Evolutionary conservation across 2,113 vertebrate species (phyloP), one percentile per base, ranked within the genome.

Genomic region (Calyptommatus sinebrachiatus): DNA sequence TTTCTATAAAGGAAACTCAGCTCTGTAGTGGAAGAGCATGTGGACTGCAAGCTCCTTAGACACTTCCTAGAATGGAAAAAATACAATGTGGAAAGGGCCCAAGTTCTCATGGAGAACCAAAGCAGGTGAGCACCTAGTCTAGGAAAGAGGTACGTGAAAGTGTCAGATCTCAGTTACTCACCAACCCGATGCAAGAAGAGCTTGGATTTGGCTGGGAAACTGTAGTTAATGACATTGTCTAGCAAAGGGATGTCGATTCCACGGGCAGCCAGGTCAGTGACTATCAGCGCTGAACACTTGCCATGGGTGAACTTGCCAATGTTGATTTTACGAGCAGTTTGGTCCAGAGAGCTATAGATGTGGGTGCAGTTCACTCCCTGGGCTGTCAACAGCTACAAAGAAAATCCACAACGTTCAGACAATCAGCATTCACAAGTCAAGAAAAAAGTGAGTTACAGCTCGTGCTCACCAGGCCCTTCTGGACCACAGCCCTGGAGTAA

Each of bases 241-340:
- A 99, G 92, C 91, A 99, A 93, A 1, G 98, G 98, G 93, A 99
- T 99, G 92, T 99, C 98, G 3, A 99, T 96, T 67, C 98, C 98
- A 0, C 98, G 97, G 82, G 98, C 98, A 0, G 98, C 98, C 74
- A 99, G 95, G 2, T 99, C 98, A 0, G 98, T 99, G 79, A 99
- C 98, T 21, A 99, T 76, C 69, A 99, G 95, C 82, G 97, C 94
- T 0, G 97, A 96, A 78, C 96, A 97, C 92, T 97, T 98, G 74
- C 97, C 92, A 14, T 97, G 97, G 5, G 94, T 89, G 60, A 99
- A 99, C 73, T 94, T 97, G 61, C 97, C 97, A 0, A 99, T 96
- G 94, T 99, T 99, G 94, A 99, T 99, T 93, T 99, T 99, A 72
- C 98, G 97, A 75, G 97, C 98, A 0, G 98, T 98, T 93, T 97